phyloP scores from a whole-genome alignment of 2,888 invertebrate genomes.

The Omphaloscelis lunosa region DNA sequence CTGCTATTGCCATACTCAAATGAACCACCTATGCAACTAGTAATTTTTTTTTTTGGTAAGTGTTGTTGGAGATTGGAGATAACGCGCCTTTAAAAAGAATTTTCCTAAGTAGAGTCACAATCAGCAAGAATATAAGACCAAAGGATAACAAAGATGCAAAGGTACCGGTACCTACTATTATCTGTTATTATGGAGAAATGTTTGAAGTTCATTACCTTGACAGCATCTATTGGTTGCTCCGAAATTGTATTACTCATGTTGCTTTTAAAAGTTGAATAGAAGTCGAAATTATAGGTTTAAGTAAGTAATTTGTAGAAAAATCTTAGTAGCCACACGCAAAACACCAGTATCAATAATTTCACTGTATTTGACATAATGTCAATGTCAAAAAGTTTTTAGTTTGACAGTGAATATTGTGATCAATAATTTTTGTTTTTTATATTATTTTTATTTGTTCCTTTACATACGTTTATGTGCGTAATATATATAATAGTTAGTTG shows the following conservation, averaged over 20 bases:
- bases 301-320: slow-evolving; percentile 38
- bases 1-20: background rate
- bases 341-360: slow-evolving; percentile 26
- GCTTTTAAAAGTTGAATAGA: background rate
- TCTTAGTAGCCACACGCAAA: slow-evolving; percentile 33
- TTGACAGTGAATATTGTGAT: background rate
- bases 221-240: slow-evolving; percentile 36
- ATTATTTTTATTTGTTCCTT: too few species aligned
- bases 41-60: background rate
- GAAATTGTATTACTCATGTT: slow-evolving; percentile 52
- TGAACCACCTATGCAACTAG: background rate
- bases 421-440: too few species aligned
- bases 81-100: background rate
- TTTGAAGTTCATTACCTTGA: slow-evolving; percentile 49
- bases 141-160: background rate
- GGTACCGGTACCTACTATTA: background rate
- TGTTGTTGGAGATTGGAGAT: background rate
- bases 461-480: too few species aligned
- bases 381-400: slow-evolving; percentile 8
- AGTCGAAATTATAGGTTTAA: background rate
- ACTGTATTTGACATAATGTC: slow-evolving; percentile 39
- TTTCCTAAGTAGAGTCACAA: background rate
- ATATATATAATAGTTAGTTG: too few species aligned
- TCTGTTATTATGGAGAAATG: slow-evolving; percentile 7
- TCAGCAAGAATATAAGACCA: background rate